Evolutionary conservation across 2,113 vertebrate genomes (phyloP).

Genomic region (Scytalopus superciliaris): DNA sequence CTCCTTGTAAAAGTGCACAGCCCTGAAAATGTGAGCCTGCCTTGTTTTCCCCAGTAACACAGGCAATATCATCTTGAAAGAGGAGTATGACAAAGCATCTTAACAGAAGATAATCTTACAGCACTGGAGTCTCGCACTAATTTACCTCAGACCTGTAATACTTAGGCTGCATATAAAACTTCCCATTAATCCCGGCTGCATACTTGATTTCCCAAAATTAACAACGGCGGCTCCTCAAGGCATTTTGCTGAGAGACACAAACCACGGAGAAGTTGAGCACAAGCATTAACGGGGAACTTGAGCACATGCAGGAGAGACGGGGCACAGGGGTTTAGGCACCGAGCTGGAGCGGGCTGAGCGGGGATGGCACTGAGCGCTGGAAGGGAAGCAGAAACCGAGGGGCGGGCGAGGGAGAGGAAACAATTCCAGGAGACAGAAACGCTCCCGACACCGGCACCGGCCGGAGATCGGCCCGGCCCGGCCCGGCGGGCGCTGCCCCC

Average conservation of each 20-base stretch:
- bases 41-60: neutral
- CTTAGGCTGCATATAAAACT: neutral
- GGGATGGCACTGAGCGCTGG: neutral
- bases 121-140: neutral
- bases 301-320: neutral
- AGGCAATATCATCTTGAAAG: neutral
- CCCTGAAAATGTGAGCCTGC: neutral
- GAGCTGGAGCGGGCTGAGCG: no score
- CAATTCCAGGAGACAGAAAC: neutral
- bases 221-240: neutral
- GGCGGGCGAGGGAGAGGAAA: neutral
- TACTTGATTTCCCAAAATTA: neutral
- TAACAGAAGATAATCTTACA: neutral
- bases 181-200: neutral
- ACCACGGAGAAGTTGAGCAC: neutral
- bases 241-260: neutral
- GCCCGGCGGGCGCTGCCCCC: neutral
- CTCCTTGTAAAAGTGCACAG: neutral
- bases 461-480: no score
- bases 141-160: neutral
- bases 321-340: neutral
- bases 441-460: neutral
- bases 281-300: neutral
- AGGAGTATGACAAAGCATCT: conserved; percentile 66
- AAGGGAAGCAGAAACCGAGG: neutral